Base-by-base conservation (phyloP, 2,113 vertebrate genomes). In the Conger conger region DNA sequence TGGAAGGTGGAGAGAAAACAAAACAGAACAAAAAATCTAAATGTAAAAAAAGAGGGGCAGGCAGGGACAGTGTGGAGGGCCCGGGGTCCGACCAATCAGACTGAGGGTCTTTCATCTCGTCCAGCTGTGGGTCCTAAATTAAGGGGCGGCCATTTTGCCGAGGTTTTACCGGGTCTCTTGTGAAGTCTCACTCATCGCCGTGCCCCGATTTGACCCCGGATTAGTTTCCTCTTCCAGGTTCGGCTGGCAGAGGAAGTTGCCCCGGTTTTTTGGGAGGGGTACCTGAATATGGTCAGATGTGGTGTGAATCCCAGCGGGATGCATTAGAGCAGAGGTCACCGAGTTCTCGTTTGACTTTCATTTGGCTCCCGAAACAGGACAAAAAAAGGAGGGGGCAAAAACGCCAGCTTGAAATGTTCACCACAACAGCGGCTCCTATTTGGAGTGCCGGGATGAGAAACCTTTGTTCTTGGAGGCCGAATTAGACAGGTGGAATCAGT, bases 51-150 rank as follows among this genome's bases (percentile, higher is more conserved):
- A 50, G 45, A 7, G 27, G 30, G 40, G 60, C 40, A 33, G 81
- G 63, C 78, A 11, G 38, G 57, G 17, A 76, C 20, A 23, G 76
- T 15, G 16, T 35, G 87, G 86, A 23, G 16, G 73, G 88, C 36
- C 30, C 30, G 54, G 11, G 11, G n/a, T 16, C 4, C 18, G 23
- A 60, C 50, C 80, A 45, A 50, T 36, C 50, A 85, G 89, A 87
- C 81, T 89, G 88, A 88, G 87, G 85, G 82, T 87, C 88, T 86
- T 76, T 89, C 80, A 83, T 37, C 27, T 88, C 85, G 85, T 13
- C 92, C 94, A 95, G 94, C 93, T 95, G 94, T 91, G 91, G 87
- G 77, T 53, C 88, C 90, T 93, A 94, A 94, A 94, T 94, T 91
- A 94, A 91, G 90, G 7, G 17, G 33, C 23, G 87, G 86, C 87